Evolutionary conservation across 2,113 vertebrate species (phyloP).

Genomic region (Rhynchopsitta pachyrhyncha): DNA sequence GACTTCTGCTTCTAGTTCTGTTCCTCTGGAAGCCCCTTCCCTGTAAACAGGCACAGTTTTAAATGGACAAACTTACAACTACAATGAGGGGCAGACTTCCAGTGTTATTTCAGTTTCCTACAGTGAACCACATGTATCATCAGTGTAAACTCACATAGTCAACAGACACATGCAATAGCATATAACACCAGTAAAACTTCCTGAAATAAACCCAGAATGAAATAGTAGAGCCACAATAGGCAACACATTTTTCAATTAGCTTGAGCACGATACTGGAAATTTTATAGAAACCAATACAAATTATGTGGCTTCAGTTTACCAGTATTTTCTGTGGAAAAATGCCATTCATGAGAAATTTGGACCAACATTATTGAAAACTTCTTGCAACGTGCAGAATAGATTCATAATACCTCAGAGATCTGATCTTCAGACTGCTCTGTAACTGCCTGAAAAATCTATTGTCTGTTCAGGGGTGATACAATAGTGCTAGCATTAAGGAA

Average conservation of each 20-base stretch:
- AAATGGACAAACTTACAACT: not conserved
- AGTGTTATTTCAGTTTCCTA: not conserved
- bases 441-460: not conserved
- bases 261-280: not conserved
- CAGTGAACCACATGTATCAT: not conserved
- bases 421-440: not conserved
- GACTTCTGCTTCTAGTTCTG: not conserved
- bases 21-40: not conserved
- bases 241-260: not conserved
- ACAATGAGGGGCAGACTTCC: not conserved
- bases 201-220: not conserved
- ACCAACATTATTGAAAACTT: not conserved
- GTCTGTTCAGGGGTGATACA: not conserved
- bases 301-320: not conserved
- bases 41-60: not conserved
- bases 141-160: not conserved
- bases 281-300: not conserved
- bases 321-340: not conserved
- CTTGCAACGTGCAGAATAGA: not conserved
- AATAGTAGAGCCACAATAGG: not conserved
- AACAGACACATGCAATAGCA: not conserved
- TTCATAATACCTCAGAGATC: not conserved
- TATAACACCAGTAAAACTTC: not conserved
- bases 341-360: not conserved
- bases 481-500: not conserved